Evolutionary conservation across 2,113 vertebrate species (phyloP).

Genomic region (Bufo gargarizans): DNA sequence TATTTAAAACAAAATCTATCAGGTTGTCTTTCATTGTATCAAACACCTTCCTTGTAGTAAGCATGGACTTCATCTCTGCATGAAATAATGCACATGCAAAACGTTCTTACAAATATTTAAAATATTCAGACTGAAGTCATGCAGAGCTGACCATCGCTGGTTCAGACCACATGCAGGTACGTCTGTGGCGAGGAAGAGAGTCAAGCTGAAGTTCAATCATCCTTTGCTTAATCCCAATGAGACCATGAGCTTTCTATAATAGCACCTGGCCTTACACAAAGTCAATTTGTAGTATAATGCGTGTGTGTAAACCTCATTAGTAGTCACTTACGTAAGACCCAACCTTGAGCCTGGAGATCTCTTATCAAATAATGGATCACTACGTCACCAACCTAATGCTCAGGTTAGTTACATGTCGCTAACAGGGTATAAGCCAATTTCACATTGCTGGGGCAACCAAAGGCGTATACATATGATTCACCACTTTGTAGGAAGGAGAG

Average conservation of each 20-base stretch:
- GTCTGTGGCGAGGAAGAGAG: background rate
- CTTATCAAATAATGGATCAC: constrained; percentile 44
- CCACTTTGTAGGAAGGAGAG: background rate
- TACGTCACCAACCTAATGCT: constrained; percentile 16
- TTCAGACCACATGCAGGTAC: background rate
- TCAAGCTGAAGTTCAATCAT: background rate
- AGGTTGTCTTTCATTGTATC: background rate
- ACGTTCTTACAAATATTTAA: background rate
- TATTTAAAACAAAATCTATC: background rate
- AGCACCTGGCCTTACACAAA: background rate
- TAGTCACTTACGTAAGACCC: constrained; percentile 24
- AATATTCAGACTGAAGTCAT: background rate
- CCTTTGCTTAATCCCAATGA: background rate
- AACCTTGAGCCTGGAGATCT: constrained; percentile 38
- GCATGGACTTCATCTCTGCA: background rate
- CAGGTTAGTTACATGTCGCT: background rate
- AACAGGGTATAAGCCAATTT: constrained; percentile 3
- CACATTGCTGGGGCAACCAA: constrained; percentile 34
- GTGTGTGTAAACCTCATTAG: constrained; percentile 19
- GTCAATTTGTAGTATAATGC: background rate
- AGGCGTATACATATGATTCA: constrained; percentile 38
- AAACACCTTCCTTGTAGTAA: background rate
- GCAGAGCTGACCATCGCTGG: background rate
- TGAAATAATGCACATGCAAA: background rate
- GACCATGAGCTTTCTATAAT: background rate